A percentile compares a stretch with the other conserved stretches of the same genome.
Evolutionary conservation across 1,140 invertebrate genomes (phyloP).

Genomic region (Drosophila ercepeae): DNA sequence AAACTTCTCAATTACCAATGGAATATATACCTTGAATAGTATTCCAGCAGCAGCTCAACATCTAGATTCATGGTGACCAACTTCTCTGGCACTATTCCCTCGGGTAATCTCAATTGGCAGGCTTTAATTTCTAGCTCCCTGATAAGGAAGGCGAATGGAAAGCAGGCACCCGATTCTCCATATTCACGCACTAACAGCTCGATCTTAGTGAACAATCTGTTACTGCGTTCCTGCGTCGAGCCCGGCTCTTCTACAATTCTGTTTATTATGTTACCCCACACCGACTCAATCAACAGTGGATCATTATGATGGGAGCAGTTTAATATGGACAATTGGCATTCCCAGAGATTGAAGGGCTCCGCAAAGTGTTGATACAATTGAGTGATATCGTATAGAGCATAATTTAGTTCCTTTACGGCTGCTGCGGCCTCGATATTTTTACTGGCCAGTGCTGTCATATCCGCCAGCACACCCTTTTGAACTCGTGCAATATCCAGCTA

Average conservation of each 20-base stretch:
- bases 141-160: conserved; percentile 91
- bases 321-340: conserved; percentile 93
- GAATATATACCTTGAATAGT: conserved; percentile 88
- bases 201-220: conserved; percentile 89
- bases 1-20: background rate
- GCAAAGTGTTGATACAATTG: conserved; percentile 94
- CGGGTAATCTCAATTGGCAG: conserved; percentile 88
- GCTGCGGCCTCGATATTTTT: conserved; percentile 41
- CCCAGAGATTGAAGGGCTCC: conserved; percentile 91
- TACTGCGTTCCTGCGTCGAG: conserved; percentile 87
- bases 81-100: conserved; percentile 88
- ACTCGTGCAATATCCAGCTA: conserved; percentile 81
- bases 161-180: conserved; percentile 89
- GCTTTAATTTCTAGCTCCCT: conserved; percentile 90
- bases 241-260: conserved; percentile 85
- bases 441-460: conserved; percentile 50
- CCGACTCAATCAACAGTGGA: conserved; percentile 89
- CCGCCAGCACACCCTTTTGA: conserved; percentile 70
- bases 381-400: conserved; percentile 78
- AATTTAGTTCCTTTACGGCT: conserved; percentile 69
- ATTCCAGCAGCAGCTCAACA: conserved; percentile 89
- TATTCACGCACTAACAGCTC: conserved; percentile 90
- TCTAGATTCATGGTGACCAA: conserved; percentile 89
- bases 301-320: conserved; percentile 93
- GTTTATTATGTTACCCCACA: conserved; percentile 91